phyloP scores from a whole-genome alignment of 2,113 vertebrate species.

The Malurus cyaneus region DNA sequence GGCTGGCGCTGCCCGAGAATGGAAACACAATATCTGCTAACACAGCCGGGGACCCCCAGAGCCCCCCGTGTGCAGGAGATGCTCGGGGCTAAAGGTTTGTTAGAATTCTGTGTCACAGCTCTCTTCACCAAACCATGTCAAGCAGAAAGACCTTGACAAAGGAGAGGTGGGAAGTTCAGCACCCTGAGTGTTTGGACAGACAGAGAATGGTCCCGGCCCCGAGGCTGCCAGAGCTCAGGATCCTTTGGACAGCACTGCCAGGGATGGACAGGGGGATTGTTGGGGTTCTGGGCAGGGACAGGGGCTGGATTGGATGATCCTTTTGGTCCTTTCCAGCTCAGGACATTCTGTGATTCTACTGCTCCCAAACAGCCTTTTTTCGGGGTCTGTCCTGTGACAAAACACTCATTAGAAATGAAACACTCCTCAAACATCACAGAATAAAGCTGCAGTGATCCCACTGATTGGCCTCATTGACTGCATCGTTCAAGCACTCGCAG shows the following conservation, averaged over 20 bases:
- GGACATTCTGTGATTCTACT: neutral
- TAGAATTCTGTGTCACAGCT: neutral
- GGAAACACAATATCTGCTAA: neutral
- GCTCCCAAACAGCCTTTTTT: neutral
- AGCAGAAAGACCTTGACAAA: neutral
- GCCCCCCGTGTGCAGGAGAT: neutral
- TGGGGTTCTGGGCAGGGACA: neutral
- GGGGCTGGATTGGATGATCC: neutral
- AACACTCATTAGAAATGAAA: neutral
- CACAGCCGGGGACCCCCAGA: neutral
- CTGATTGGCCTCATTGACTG: neutral
- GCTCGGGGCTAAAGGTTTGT: neutral
- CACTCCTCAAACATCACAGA: neutral
- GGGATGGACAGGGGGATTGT: neutral
- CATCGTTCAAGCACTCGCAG: neutral
- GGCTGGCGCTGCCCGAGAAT: accelerated
- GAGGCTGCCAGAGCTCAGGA: neutral
- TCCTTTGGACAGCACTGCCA: accelerated
- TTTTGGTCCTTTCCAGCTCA: too few relatives aligned
- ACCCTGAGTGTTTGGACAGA: accelerated
- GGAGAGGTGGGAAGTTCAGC: too few relatives aligned
- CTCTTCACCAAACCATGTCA: neutral
- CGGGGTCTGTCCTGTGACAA: neutral
- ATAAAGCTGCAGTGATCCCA: neutral
- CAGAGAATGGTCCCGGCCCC: accelerated